phyloP scores from a whole-genome alignment of 2,113 vertebrate species.

The Sorex fumeus region DNA sequence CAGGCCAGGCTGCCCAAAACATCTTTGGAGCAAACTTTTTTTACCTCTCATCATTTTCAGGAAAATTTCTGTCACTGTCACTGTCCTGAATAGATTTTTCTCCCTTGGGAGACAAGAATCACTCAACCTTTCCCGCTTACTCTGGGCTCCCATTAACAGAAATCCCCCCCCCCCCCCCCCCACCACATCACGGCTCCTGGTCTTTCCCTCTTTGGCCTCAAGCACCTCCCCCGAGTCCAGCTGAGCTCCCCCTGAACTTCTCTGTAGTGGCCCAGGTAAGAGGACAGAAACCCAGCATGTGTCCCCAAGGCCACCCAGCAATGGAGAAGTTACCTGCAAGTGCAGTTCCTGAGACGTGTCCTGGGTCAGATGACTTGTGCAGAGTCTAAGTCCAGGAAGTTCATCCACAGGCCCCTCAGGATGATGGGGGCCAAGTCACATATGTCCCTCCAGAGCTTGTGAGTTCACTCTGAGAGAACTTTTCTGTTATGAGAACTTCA shows the following conservation, averaged over 20 bases:
- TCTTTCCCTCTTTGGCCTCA: background rate
- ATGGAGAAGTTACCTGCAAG: background rate
- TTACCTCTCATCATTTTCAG: background rate
- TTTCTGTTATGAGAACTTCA: background rate
- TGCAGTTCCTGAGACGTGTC: background rate
- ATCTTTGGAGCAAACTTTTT: no score
- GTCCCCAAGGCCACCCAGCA: background rate
- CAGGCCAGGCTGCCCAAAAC: no score
- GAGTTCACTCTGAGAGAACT: background rate
- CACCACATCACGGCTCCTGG: no score
- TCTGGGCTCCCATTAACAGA: no score
- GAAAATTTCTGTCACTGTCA: background rate
- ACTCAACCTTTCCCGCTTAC: no score
- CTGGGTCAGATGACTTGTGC: background rate
- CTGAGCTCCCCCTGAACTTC: no score
- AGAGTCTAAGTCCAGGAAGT: background rate
- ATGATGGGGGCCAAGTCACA: background rate
- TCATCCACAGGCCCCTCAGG: background rate
- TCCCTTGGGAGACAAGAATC: background rate
- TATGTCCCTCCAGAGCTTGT: background rate
- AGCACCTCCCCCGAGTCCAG: background rate
- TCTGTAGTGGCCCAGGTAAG: background rate
- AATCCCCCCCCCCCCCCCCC: no score
- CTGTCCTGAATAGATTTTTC: no score
- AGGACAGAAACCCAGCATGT: background rate